Conservation (phyloP, 2,113 vertebrate species). For the Nematolebias whitei region DNA sequence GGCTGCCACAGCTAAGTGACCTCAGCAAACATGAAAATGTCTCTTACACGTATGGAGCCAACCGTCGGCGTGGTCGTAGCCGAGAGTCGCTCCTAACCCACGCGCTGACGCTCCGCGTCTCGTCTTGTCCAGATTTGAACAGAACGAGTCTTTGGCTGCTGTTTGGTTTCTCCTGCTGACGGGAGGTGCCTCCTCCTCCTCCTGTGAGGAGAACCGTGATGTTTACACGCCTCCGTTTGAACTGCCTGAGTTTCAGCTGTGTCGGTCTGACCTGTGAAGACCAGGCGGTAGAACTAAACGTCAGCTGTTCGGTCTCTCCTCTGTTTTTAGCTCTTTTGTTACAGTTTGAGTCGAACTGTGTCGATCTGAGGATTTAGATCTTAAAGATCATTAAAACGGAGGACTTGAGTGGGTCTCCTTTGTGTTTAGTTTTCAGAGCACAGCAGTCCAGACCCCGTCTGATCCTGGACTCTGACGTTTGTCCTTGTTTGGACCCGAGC, state of each 20-base stretch:
- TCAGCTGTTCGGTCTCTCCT: too few relatives aligned
- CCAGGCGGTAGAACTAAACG: too few relatives aligned
- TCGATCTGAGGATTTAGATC: neutral
- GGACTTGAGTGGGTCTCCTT: too few relatives aligned
- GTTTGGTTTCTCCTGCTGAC: neutral
- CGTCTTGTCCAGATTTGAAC: too few relatives aligned
- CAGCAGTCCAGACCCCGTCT: neutral
- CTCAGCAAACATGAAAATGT: too few relatives aligned
- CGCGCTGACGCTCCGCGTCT: too few relatives aligned
- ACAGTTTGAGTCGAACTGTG: neutral
- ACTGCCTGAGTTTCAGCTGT: neutral
- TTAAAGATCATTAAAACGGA: too few relatives aligned
- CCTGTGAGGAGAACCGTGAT: neutral
- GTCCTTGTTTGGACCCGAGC: slow-evolving; percentile 31
- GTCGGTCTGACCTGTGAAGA: neutral
- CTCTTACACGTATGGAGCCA: too few relatives aligned
- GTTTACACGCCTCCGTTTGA: neutral
- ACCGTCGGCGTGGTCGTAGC: too few relatives aligned
- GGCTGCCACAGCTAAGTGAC: too few relatives aligned
- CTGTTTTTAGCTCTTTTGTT: neutral
- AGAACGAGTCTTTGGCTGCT: neutral
- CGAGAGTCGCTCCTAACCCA: too few relatives aligned
- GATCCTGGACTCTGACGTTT: slow-evolving; percentile 4
- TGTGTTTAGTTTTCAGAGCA: neutral
- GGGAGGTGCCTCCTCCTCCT: neutral